Conservation (phyloP, 2,888 invertebrate genomes). For the Cyclophora albipunctata region DNA sequence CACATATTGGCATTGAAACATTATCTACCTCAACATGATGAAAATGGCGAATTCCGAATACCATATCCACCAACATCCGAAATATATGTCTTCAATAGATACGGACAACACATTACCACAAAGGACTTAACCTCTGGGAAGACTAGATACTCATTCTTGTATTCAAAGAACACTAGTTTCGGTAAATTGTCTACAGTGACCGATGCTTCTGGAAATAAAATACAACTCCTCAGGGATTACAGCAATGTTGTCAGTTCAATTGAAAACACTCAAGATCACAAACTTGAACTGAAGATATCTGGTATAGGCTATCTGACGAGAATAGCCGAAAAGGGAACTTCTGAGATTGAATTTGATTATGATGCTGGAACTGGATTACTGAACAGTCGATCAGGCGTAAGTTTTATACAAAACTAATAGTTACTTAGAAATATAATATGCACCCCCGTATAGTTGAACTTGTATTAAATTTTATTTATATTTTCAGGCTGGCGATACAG, state of each 20-base stretch:
- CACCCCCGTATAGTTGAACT: not conserved
- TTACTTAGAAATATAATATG: not conserved
- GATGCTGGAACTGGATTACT: slow-evolving; percentile 91
- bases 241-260: slow-evolving; percentile 94
- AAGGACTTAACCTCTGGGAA: slow-evolving; percentile 96
- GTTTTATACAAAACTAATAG: slow-evolving; percentile 27
- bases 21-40: slow-evolving; percentile 89
- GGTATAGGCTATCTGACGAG: slow-evolving; percentile 93
- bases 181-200: slow-evolving; percentile 95
- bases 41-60: slow-evolving; percentile 93
- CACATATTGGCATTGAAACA: slow-evolving; percentile 91
- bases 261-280: slow-evolving; percentile 95
- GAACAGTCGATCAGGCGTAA: slow-evolving; percentile 86
- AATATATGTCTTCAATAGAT: slow-evolving; percentile 93
- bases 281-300: slow-evolving; percentile 92
- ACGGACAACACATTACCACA: slow-evolving; percentile 97
- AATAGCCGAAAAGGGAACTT: slow-evolving; percentile 90
- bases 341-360: slow-evolving; percentile 92
- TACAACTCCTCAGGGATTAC: slow-evolving; percentile 93
- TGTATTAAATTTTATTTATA: slow-evolving; percentile 7
- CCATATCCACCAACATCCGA: slow-evolving; percentile 95
- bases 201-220: slow-evolving; percentile 94
- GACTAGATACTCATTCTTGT: slow-evolving; percentile 95
- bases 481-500: slow-evolving; percentile 86
- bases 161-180: slow-evolving; percentile 97